Conservation (phyloP, 2,113 vertebrate species). For the Callorhinus ursinus region DNA sequence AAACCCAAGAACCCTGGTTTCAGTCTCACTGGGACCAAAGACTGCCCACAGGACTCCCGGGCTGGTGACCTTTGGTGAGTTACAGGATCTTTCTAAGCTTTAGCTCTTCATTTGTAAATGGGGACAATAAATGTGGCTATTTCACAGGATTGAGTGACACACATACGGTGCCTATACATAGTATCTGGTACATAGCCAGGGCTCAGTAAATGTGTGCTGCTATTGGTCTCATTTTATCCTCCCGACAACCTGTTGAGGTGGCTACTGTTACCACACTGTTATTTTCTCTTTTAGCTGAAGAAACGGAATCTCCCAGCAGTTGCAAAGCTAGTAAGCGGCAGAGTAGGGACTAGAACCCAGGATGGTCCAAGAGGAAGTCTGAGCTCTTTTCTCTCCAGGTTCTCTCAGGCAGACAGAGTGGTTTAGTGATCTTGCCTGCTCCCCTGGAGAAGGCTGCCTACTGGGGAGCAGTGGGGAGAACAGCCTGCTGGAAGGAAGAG, state of each 20-base stretch:
- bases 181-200: not conserved
- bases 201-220: not conserved
- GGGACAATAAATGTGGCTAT: no score
- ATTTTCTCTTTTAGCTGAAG: not conserved
- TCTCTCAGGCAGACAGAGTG: not conserved
- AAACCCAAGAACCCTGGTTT: not conserved
- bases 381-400: not conserved
- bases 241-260: not conserved
- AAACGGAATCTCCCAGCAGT: not conserved
- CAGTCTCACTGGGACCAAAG: not conserved
- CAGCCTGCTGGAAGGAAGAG: not conserved
- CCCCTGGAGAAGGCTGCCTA: not conserved
- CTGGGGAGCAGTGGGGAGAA: not conserved
- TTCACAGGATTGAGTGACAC: not conserved
- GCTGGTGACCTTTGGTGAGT: not conserved
- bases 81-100: rapidly evolving
- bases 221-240: not conserved
- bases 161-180: not conserved
- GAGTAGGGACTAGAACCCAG: not conserved
- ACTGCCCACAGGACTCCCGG: no score
- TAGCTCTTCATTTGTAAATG: not conserved
- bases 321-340: not conserved
- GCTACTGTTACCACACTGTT: not conserved
- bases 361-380: not conserved
- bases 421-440: not conserved